A percentile compares a stretch with the other conserved stretches of the same genome.
Evolutionary conservation across 2,113 vertebrate genomes (phyloP).

Genomic region (Talpa occidentalis): DNA sequence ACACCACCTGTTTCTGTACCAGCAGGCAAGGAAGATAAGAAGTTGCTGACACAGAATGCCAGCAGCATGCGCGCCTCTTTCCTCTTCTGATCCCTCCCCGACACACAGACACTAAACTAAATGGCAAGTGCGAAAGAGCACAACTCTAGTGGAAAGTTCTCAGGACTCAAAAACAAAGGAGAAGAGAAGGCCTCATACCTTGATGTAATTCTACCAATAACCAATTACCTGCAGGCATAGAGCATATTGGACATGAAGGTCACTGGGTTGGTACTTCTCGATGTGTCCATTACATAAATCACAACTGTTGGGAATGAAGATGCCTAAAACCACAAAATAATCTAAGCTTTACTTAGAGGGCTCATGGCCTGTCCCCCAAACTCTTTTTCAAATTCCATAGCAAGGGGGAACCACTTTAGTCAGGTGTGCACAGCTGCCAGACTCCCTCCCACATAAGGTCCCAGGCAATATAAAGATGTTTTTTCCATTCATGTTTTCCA

Average conservation of each 20-base stretch:
- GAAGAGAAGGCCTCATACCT: background rate
- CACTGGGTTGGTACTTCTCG: conserved; percentile 95
- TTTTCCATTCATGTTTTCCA: background rate
- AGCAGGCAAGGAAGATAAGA: background rate
- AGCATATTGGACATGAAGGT: conserved; percentile 99
- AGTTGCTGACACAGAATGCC: background rate
- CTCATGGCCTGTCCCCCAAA: background rate
- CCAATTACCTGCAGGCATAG: conserved; percentile 96
- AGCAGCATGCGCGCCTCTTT: background rate
- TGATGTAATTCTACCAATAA: background rate
- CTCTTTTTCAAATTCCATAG: background rate
- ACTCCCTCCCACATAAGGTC: background rate
- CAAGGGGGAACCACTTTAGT: background rate
- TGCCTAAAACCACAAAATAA: conserved; percentile 86
- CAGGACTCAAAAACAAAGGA: background rate
- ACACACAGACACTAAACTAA: background rate
- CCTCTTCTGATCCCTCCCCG: background rate
- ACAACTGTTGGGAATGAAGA: conserved; percentile 96
- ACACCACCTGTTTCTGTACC: background rate
- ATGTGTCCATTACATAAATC: conserved; percentile 98
- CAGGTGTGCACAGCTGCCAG: background rate
- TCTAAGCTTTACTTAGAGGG: background rate
- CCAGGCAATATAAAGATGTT: background rate
- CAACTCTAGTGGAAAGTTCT: background rate
- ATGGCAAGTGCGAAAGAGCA: background rate